A percentile compares a stretch with the other conserved stretches of the same genome.
phyloP scores from a whole-genome alignment of 2,113 vertebrate genomes.

The Cyphomyrus plagiostoma region DNA sequence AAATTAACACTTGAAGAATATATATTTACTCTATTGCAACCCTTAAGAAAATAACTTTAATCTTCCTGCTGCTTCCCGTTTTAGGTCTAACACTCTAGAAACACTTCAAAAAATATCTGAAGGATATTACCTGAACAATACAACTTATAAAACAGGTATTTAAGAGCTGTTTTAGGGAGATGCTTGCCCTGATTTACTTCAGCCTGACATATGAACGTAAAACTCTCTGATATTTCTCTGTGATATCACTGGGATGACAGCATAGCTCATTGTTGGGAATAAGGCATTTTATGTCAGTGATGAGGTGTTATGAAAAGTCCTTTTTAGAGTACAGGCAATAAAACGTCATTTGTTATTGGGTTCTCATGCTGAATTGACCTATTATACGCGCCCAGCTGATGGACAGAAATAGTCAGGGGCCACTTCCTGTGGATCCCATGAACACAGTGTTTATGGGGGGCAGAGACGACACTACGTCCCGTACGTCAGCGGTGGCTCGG shows the following conservation, averaged over 20 bases:
- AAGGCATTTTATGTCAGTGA: background rate
- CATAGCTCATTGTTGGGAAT: background rate
- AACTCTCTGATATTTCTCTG: background rate
- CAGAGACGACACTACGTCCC: constrained; percentile 80
- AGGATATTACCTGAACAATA: background rate
- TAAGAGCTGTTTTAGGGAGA: background rate
- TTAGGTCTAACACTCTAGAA: background rate
- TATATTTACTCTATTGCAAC: background rate
- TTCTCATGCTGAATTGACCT: background rate
- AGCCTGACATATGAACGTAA: background rate
- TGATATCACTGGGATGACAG: background rate
- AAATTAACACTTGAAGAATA: background rate
- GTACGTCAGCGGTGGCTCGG: constrained; percentile 54
- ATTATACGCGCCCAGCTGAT: background rate
- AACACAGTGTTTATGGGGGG: constrained; percentile 97
- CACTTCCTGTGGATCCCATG: constrained; percentile 76
- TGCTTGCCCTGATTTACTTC: background rate
- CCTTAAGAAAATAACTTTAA: background rate
- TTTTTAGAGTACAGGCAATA: background rate
- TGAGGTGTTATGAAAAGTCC: background rate
- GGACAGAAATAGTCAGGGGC: constrained; percentile 54
- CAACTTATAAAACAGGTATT: background rate
- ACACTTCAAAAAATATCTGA: background rate
- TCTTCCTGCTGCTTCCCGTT: background rate
- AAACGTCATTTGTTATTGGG: background rate